A percentile compares a stretch with the other conserved stretches of the same genome.
These are phyloP conservation scores for Cyaniris semiargus DNA, from an alignment of 2,888 invertebrate species.

Conservation along the genomic window DNA sequence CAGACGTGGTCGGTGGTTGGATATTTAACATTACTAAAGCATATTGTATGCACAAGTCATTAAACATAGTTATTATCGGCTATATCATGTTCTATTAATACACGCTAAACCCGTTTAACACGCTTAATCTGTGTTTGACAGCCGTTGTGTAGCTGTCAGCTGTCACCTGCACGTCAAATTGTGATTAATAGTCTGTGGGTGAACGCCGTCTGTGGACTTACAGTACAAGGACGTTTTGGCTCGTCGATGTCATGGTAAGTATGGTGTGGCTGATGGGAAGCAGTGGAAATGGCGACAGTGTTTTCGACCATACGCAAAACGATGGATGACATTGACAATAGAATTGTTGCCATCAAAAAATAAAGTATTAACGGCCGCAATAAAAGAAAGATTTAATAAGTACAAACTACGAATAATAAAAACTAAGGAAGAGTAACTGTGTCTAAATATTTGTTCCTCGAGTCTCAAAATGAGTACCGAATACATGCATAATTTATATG, in stretches of 20 bases:
- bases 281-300: not conserved
- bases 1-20: too few relatives aligned
- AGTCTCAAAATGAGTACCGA: too few relatives aligned
- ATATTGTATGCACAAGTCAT: too few relatives aligned
- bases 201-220: not conserved
- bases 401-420: too few relatives aligned
- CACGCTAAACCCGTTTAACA: not conserved
- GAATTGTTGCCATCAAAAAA: not conserved
- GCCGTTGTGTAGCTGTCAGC: not conserved
- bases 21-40: too few relatives aligned
- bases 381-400: too few relatives aligned
- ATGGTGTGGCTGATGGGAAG: too few relatives aligned
- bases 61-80: not conserved
- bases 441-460: too few relatives aligned
- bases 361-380: not conserved
- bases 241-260: too few relatives aligned
- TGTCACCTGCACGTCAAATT: slow-evolving; percentile 4
- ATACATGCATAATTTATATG: too few relatives aligned
- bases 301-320: not conserved
- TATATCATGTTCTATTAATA: not conserved
- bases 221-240: not conserved
- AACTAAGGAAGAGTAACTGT: too few relatives aligned
- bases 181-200: not conserved
- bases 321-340: not conserved
- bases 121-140: not conserved